phyloP scores from a whole-genome alignment of 2,113 vertebrate species.

The Archocentrus centrarchus region DNA sequence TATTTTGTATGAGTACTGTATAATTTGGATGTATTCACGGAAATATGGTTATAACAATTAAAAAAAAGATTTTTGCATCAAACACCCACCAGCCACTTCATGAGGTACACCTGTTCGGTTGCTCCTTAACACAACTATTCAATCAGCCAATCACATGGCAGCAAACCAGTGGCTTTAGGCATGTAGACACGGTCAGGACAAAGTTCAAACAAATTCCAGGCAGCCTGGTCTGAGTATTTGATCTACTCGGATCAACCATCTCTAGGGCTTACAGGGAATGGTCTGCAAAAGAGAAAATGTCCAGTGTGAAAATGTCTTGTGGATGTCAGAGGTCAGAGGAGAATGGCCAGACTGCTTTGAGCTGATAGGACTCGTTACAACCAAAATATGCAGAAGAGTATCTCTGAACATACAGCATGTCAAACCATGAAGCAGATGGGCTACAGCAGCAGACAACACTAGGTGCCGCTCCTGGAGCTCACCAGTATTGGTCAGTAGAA shows the following conservation, averaged over 20 bases:
- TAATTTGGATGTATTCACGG: neutral
- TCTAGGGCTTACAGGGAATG: too few relatives aligned
- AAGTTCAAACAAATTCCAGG: neutral
- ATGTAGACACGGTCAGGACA: neutral
- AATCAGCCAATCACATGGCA: neutral
- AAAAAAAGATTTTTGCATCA: neutral
- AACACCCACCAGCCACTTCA: neutral
- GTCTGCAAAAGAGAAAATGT: neutral
- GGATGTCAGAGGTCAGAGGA: slow-evolving; percentile 1
- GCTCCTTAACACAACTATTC: neutral
- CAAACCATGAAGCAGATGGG: neutral
- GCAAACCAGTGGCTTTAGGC: neutral
- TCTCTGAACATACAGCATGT: neutral
- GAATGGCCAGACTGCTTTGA: neutral
- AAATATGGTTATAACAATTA: neutral
- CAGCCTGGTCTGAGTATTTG: too few relatives aligned
- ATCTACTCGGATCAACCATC: too few relatives aligned
- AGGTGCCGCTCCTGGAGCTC: neutral
- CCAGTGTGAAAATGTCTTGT: neutral
- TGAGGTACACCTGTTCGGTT: neutral
- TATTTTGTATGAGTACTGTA: neutral
- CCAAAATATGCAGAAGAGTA: neutral
- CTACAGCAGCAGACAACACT: neutral
- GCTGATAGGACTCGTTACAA: neutral
- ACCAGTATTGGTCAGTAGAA: neutral